A percentile compares a stretch with the other conserved stretches of the same genome.
phyloP scores from a whole-genome alignment of 2,113 vertebrate species.

The Epinephelus fuscoguttatus region DNA sequence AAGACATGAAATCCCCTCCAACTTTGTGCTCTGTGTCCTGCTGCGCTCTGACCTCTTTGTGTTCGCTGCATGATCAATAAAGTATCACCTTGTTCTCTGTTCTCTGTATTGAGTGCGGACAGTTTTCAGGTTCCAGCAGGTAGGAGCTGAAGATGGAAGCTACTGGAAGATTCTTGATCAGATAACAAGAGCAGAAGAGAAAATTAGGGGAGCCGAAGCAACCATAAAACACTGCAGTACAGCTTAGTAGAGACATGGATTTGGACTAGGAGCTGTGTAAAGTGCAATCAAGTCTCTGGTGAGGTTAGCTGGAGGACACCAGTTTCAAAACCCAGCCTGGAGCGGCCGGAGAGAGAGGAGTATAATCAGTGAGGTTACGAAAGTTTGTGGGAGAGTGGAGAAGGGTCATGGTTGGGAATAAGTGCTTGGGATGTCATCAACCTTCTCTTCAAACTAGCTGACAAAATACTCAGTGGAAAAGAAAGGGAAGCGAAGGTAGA shows the following conservation, averaged over 20 bases:
- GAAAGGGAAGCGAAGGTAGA: conserved; percentile 23
- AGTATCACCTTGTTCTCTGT: conserved; percentile 48
- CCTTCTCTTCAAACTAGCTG: conserved; percentile 47
- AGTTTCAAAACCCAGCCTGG: conserved; percentile 47
- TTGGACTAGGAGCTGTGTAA: conserved; percentile 47
- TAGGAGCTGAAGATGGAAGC: conserved; percentile 8
- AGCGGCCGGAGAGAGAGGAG: conserved; percentile 49
- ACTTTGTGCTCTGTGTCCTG: conserved; percentile 17
- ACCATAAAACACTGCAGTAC: conserved; percentile 24
- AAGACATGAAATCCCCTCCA: conserved; percentile 38
- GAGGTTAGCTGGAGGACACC: conserved; percentile 73
- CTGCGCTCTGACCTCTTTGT: conserved; percentile 44
- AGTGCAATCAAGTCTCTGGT: conserved; percentile 56
- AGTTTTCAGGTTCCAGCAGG: conserved; percentile 19
- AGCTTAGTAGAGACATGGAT: conserved; percentile 44
- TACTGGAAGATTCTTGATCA: conserved; percentile 26
- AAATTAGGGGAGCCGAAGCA: conserved; percentile 24
- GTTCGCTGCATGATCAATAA: conserved; percentile 51
- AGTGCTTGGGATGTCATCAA: conserved; percentile 55
- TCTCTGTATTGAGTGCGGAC: conserved; percentile 45
- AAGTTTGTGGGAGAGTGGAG: conserved; percentile 70
- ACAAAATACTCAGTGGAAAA: conserved; percentile 47
- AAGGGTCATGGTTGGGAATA: conserved; percentile 55
- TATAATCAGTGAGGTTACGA: conserved; percentile 67
- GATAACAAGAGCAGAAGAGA: conserved; percentile 27